Evolutionary conservation across 2,888 invertebrate genomes (phyloP), one percentile per base, ranked within the genome.

Genomic region (Andrena chrysosceles): DNA sequence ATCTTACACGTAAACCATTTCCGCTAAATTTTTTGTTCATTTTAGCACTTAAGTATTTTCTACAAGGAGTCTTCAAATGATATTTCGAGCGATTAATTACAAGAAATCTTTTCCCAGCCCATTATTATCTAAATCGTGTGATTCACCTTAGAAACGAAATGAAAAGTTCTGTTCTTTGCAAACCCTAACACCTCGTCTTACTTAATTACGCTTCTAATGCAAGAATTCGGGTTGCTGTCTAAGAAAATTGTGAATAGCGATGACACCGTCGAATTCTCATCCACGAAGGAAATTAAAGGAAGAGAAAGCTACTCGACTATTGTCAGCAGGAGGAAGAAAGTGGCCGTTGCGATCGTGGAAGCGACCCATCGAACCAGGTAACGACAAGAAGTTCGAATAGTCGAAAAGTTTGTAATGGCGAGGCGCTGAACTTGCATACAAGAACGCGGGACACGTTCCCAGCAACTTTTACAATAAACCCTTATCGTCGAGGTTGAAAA

Each of bases 391-490:
- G 20, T 54, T 54, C 59, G 26, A 59, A 59, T 26, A 59, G 13
- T 20, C 26, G 59, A 26, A 26, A 59, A 54, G 20, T 54, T 54
- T 54, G 1, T 54, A 54, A 54, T 54, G 8, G 23, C 54, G 54
- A 20, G 54, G 23, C 54, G n/a, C 20, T 20, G 20, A 23, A n/a
- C 20, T 54, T 23, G 54, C 20, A 54, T 23, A 54, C 54, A 54
- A 20, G 54, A 23, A 54, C 8, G 20, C 8, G 20, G 54, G 54
- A 54, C 54, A 54, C 54, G 29, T 59, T 59, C 0, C 59, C 23
- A 13, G 26, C 2, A 59, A 59, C 59, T 59, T 59, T 59, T 59
- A 59, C 59, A 59, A 26, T 59, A 26, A 59, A 59, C 59, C 59
- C 20, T 26, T 59, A 59, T 59, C 59, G 59, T 26, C 59, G 59